Conservation (phyloP, 2,113 vertebrate genomes). For the Onychostruthus taczanowskii region DNA sequence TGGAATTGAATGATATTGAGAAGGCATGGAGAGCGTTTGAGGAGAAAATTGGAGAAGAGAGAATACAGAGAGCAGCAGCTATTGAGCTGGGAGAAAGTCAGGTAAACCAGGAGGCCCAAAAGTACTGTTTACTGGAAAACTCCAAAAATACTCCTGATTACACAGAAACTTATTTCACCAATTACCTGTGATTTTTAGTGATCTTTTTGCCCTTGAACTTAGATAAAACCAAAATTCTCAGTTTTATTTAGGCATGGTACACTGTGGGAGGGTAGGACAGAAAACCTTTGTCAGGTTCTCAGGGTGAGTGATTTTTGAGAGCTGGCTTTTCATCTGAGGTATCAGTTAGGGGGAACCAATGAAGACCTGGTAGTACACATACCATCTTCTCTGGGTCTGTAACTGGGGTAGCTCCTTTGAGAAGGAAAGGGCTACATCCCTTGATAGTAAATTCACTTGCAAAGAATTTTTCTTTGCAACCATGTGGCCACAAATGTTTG, state of each 20-base stretch:
- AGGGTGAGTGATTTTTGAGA: not conserved
- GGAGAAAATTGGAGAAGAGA: constrained; percentile 73
- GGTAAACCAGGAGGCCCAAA: constrained; percentile 66
- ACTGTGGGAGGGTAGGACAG: not conserved
- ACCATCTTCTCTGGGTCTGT: not conserved
- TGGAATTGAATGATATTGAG: constrained; percentile 78
- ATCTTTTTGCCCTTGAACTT: not conserved
- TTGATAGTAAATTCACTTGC: not conserved
- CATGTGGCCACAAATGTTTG: not conserved
- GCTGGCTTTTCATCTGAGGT: not conserved
- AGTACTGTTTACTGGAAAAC: not conserved
- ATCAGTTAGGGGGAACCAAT: not conserved
- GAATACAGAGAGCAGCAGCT: constrained; percentile 39
- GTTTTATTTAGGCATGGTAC: not conserved
- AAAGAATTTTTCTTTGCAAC: not conserved
- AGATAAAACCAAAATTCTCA: not conserved
- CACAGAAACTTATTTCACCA: not conserved
- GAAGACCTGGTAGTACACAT: not conserved
- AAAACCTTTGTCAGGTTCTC: not conserved
- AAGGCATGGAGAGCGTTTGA: constrained; percentile 78
- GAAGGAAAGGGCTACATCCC: not conserved
- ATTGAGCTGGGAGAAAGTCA: constrained; percentile 83
- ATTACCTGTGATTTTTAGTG: not conserved
- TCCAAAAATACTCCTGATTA: not conserved
- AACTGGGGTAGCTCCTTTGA: not conserved